Base-by-base conservation (phyloP, 2,888 invertebrate genomes). In the Eupsilia transversa region DNA sequence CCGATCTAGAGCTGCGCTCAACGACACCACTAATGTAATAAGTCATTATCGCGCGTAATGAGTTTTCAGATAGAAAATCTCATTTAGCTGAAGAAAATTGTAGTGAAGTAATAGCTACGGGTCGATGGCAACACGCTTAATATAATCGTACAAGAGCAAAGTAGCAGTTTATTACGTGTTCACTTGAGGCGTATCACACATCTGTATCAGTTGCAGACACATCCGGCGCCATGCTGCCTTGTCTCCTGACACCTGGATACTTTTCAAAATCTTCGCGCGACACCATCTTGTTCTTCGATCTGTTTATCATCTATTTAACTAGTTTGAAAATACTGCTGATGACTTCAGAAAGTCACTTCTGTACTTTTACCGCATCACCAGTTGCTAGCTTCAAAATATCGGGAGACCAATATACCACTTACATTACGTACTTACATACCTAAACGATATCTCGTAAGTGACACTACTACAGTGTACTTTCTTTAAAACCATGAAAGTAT, bases 1-100 rank as follows among this genome's bases (percentile, higher is more conserved):
- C 59, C 78, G 84, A 85, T 82, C 61, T 87, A 87, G 57, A 73
- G 63, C 86, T 88, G 79, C 80, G 72, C 63, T 89, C 89, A 87
- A 59, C 65, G 89, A 69, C 79, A 59, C n/a, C 74, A 54, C 66
- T 74, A 81, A 74, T 71, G 70, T 71, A 77, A 76, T 84, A 72
- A 66, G 56, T 72, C 72, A 80, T 70, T 82, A 76, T 70, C 56
- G 59, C 43, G 49, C 54, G 57, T 80, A 70, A 82, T 81, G 41
- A 81, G 46, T 73, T 73, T 66, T 30, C 10, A 59, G 69, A 73
- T 59, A 54, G 83, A 41, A 73, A 78, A 66, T 78, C 64, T 67
- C 33, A 82, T 80, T 80, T 77, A 38, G n/a, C 64, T 60, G 78
- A 77, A 65, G 80, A 82, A 78, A 69, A 61, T 66, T 73, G 65